A percentile compares a stretch with the other conserved stretches of the same genome.
These are phyloP conservation scores for Phrynocephalus vlangalii DNA, from an alignment of 2,797 vertebrate species.

Conservation along the genomic window DNA sequence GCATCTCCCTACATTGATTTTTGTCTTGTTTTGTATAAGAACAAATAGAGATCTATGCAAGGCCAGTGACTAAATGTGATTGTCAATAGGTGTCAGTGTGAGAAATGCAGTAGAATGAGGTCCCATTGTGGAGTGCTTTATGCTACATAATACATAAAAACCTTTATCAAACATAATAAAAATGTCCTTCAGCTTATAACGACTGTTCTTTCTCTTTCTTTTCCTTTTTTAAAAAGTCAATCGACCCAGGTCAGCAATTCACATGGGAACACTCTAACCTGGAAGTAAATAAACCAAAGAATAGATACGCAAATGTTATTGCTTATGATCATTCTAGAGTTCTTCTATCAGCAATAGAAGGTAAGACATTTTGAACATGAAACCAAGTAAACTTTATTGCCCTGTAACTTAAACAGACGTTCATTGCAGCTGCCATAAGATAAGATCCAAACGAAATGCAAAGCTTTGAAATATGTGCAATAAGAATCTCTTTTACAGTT, in stretches of 20 bases:
- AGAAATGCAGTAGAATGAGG: constrained; percentile 7
- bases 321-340: constrained; percentile 98
- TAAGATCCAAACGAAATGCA: not conserved
- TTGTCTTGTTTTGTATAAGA: constrained; percentile 28
- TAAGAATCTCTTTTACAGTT: not conserved
- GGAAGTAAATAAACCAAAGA: constrained; percentile 99
- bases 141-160: constrained; percentile 23
- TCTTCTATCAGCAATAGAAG: constrained; percentile 94
- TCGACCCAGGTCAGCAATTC: constrained; percentile 98
- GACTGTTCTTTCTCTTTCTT: not conserved
- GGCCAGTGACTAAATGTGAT: not conserved
- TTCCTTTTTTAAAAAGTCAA: constrained; percentile 84
- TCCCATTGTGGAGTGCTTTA: not conserved
- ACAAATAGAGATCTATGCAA: constrained; percentile 5
- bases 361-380: constrained; percentile 76
- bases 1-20: constrained; percentile 41
- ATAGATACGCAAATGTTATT: constrained; percentile 99
- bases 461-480: constrained; percentile 17
- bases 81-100: constrained; percentile 7
- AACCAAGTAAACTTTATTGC: constrained; percentile 21
- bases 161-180: constrained; percentile 38
- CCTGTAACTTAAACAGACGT: constrained; percentile 2
- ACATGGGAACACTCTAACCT: constrained; percentile 99
- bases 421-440: not conserved
- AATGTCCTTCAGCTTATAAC: constrained; percentile 27